phyloP scores from a whole-genome alignment of 2,797 vertebrate species.

The Champsocephalus esox region DNA sequence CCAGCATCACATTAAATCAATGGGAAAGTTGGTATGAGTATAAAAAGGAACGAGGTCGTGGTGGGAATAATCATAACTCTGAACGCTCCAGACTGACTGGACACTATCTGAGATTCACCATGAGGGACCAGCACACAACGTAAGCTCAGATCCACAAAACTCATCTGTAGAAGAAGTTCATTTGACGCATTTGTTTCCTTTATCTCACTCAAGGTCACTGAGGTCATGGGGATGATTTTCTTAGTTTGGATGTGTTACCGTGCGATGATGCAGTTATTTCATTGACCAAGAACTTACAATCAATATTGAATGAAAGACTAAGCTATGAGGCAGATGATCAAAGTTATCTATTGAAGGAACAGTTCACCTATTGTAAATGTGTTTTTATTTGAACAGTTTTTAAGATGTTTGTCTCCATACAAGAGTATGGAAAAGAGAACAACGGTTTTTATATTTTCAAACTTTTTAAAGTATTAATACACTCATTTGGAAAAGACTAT shows the following conservation, averaged over 20 bases:
- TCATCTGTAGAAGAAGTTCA: neutral
- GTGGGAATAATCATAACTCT: constrained; percentile 51
- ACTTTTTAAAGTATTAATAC: neutral
- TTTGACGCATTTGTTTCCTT: neutral
- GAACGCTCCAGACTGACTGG: constrained; percentile 28
- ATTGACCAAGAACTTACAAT: neutral
- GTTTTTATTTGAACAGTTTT: neutral
- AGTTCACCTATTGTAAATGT: neutral
- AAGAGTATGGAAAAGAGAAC: neutral
- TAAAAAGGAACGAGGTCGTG: constrained; percentile 58
- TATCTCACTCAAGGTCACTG: neutral
- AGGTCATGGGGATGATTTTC: neutral
- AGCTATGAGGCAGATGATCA: neutral
- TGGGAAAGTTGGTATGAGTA: constrained; percentile 65
- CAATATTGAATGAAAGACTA: neutral
- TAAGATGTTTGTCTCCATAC: neutral
- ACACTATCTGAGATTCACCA: constrained; percentile 48
- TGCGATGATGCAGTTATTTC: neutral
- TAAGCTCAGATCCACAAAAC: constrained; percentile 58
- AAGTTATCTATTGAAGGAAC: neutral
- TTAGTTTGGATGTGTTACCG: neutral
- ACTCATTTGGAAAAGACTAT: neutral
- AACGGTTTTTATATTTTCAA: neutral
- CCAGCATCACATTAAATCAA: constrained; percentile 69
- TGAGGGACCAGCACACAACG: constrained; percentile 81